Evolutionary conservation across 2,113 vertebrate species (phyloP), one percentile per base, ranked within the genome.

Genomic region (Ceuthmochares aereus): DNA sequence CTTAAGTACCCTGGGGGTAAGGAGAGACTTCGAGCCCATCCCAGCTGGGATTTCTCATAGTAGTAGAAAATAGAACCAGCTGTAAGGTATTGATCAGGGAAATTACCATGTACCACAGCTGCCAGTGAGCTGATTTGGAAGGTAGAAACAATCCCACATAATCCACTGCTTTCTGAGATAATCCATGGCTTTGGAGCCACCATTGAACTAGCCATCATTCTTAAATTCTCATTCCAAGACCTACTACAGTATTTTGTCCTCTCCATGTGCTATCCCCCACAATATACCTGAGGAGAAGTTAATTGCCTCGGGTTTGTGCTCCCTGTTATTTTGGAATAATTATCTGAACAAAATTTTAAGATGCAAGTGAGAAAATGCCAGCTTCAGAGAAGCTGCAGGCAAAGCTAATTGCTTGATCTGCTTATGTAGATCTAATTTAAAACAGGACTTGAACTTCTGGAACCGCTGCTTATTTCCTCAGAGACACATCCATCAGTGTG

Each of bases 361-460:
- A 97, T 92, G 89, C 95, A 97, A 96, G 90, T 60, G 94, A 97
- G 96, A 94, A 86, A 94, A 94, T 45, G 93, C 63, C 86, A 88
- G 91, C 90, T 90, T 79, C 93, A 76, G 95, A 95, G 87, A 95
- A 97, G 78, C 40, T 87, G 90, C 94, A 97, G 96, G 95, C 96
- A 84, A 74, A 96, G 93, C 96, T 97, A 98, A 97, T 97, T 97
- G 97, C 93, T 92, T 95, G 95, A 96, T 97, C 93, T 97, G 95
- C 94, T 98, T 95, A 87, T 81, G 78, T 67, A 94, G 95, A 97
- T 97, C 74, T 97, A 96, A 96, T 97, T 97, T 96, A 90, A 93
- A 95, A 89, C 89, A 90, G 83, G 96, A 96, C 76, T 56, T 97
- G 97, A 97, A 96, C 95, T 92, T 91, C 94, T 94, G 82, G 96